Evolutionary conservation across 2,797 vertebrate genomes (phyloP), one percentile per base, ranked within the genome.

Genomic region (Cuculus canorus): DNA sequence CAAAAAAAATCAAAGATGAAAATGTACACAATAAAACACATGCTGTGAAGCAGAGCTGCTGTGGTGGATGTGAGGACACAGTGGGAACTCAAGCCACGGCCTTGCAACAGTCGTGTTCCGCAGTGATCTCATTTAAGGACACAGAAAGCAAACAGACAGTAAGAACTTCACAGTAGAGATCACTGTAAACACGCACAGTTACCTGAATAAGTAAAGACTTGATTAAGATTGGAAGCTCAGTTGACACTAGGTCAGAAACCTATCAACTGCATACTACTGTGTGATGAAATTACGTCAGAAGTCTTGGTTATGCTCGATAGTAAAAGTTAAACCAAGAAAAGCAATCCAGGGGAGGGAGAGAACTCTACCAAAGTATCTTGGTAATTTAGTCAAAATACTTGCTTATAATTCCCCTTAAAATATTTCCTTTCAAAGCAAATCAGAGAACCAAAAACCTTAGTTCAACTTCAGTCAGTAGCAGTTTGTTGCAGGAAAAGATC

Each of bases 31-130:
- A 9, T 13, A 23, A 75, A 81, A 59, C 5, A 25, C 71, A 73
- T 0, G 1, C 45, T 65, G 82, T 2, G 5, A 69, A 52, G 22
- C 2, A 2, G 25, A 82, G 47, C 12, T 53, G 79, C 56, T 45
- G 73, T 1, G 0, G 10, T 16, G 48, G 43, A 66, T 59, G 37
- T 0, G 2, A 88, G 69, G 53, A 69, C 3, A 3, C 43, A 39
- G 41, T 9, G 13, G n/a, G 48, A 82, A 15, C 7, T 11, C 17
- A n/a, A 47, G 63, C 23, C 56, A 30, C 25, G 72, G 57, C 25
- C 37, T 27, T 33, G 63, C 19, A 66, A 30, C 4, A 45, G 33
- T 1, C 33, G 37, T 61, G 47, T 45, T 81, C 50, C 0, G 0
- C 52, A 52, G 10, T 14, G 64, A 75, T 61, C 61, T 54, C 6